Evolutionary conservation across 2,797 vertebrate species (phyloP).

Genomic region (Carapus acus): DNA sequence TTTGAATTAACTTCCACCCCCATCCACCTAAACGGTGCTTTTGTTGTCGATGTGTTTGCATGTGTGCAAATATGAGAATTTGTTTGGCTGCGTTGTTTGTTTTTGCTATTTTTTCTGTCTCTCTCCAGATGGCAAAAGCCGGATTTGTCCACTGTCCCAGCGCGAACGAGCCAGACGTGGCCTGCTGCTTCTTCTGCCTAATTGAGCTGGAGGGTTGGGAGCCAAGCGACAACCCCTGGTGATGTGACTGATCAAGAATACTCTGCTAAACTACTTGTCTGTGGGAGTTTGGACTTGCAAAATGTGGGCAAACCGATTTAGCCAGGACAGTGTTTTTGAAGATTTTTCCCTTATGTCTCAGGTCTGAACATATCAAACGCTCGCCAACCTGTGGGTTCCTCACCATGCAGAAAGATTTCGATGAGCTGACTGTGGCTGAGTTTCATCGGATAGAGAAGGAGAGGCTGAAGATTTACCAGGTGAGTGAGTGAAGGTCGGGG

Average conservation of each 20-base stretch:
- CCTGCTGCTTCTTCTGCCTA: conserved; percentile 81
- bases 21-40: no score
- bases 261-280: no score
- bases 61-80: no score
- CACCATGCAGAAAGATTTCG: conserved; percentile 64
- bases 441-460: conserved; percentile 72
- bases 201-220: conserved; percentile 82
- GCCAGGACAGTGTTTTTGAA: no score
- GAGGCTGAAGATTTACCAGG: conserved; percentile 71
- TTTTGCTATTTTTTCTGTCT: background rate
- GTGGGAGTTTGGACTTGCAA: no score
- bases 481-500: conserved; percentile 52
- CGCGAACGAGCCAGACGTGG: conserved; percentile 72
- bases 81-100: no score
- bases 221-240: conserved; percentile 77
- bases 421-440: conserved; percentile 72
- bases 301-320: no score
- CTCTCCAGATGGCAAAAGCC: conserved; percentile 75
- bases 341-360: conserved; percentile 32
- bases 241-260: no score
- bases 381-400: conserved; percentile 73
- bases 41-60: no score
- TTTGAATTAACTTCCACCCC: no score
- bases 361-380: conserved; percentile 72
- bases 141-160: conserved; percentile 77